Base-by-base conservation (phyloP, 1,140 invertebrate genomes). In the Solenopsis invicta region DNA sequence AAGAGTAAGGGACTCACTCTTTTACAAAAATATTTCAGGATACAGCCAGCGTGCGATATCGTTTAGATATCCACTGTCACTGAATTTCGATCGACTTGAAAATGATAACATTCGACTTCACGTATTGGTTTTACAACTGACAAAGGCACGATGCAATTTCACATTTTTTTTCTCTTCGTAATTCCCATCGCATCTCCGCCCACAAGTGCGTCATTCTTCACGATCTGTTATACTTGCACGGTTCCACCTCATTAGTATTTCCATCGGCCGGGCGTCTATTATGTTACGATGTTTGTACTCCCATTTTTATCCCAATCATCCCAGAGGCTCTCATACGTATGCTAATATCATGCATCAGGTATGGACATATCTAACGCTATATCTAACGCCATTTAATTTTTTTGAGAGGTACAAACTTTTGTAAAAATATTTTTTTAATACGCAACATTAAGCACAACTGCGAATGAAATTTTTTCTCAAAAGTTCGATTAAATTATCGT, bases 181-280 rank as follows among this genome's bases (percentile, higher is more conserved):
- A 54, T 75, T 90, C 86, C 13, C 78, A 48, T 29, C 50, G 61
- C 59, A 82, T 91, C 82, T 50, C 82, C 78, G 16, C 34, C 75
- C 76, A 78, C 66, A 81, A 82, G 75, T 87, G 72, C 74, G 61
- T 61, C 75, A 90, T 91, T 89, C 88, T 92, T 91, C 50, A 48
- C 81, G 78, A 87, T 87, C 62, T 91, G 90, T 91, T 93, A 90
- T 90, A 92, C 85, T 92, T 89, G 62, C 61, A 87, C 77, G 29
- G 86, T 87, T 90, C 86, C 84, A 69, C 87, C 91, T 94, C 93
- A 94, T 94, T 94, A 93, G 89, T 94, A 94, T 94, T 93, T 92
- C 87, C 92, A 93, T 91, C 90, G 89, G 85, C 86, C 74, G 85
- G 77, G 87, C 64, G 80, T 89, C 91, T 92, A 94, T 94, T 95